Evolutionary conservation across 2,113 vertebrate genomes (phyloP).

Genomic region (Phalacrocorax aristotelis): DNA sequence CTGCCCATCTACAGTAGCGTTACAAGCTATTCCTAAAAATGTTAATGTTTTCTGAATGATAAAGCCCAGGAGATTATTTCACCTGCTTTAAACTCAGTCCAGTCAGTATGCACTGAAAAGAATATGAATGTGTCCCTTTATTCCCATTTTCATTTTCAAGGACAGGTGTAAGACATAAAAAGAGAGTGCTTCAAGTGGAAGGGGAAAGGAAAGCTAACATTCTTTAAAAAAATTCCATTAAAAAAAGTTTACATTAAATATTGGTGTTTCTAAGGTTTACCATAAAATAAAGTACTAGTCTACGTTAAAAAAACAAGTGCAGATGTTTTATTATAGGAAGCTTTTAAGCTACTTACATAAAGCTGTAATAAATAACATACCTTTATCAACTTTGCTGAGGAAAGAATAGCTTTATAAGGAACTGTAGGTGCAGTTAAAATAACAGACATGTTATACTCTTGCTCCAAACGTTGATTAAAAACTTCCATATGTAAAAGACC

Average conservation of each 20-base stretch:
- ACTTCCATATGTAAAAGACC: constrained; percentile 98
- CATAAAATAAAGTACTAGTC: background rate
- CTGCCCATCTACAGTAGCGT: background rate
- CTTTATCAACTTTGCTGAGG: constrained; percentile 92
- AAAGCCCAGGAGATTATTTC: background rate
- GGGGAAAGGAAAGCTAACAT: background rate
- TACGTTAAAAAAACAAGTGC: background rate
- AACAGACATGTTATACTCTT: constrained; percentile 94
- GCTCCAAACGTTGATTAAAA: constrained; percentile 95
- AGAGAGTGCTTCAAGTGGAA: background rate
- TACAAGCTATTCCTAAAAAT: background rate
- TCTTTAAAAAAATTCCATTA: background rate
- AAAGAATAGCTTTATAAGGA: constrained; percentile 91
- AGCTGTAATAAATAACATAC: constrained; percentile 59
- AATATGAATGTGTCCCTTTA: background rate
- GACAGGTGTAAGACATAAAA: background rate
- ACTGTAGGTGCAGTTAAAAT: constrained; percentile 94
- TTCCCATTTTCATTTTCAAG: background rate
- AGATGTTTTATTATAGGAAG: background rate
- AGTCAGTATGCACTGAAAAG: background rate
- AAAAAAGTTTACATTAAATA: background rate
- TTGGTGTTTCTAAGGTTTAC: background rate
- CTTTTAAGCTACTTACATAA: background rate
- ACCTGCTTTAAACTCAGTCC: background rate
- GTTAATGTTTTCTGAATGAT: background rate